Conservation (phyloP, 2,797 vertebrate genomes). For the Silurus aristotelis region DNA sequence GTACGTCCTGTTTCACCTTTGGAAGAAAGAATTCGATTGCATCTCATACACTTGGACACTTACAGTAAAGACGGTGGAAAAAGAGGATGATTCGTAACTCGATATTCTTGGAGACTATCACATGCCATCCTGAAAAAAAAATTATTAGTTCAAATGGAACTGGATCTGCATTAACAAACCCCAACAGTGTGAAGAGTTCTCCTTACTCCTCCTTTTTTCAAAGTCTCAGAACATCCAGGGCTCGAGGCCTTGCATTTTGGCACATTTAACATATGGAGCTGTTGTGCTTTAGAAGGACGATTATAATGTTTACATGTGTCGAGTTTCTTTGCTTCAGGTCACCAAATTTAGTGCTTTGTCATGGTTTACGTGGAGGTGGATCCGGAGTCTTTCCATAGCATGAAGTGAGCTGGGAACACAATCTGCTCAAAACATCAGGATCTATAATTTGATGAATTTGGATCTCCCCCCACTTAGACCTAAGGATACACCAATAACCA, state of each 20-base stretch:
- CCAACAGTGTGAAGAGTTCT: not conserved
- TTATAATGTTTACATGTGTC: not conserved
- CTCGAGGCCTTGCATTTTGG: constrained; percentile 6
- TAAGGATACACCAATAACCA: no score
- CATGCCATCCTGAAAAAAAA: not conserved
- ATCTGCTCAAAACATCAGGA: not conserved
- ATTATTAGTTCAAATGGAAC: constrained; percentile 10
- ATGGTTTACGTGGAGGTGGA: not conserved
- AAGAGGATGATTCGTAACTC: not conserved
- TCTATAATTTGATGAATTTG: not conserved
- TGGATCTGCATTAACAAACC: constrained; percentile 2
- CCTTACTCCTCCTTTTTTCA: not conserved
- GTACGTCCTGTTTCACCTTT: constrained; percentile 30
- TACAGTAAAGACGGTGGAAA: not conserved
- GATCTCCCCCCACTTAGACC: not conserved
- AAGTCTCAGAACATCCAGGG: constrained; percentile 17
- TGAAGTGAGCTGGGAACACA: not conserved
- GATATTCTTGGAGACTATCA: constrained; percentile 2
- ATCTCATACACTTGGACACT: not conserved
- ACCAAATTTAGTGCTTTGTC: not conserved
- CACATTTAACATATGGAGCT: constrained; percentile 32
- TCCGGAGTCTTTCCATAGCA: not conserved
- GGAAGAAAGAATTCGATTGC: not conserved
- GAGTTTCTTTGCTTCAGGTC: not conserved
- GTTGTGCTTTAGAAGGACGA: constrained; percentile 13